Conservation (phyloP, 2,888 invertebrate species). For the Lasioglossum morio region DNA sequence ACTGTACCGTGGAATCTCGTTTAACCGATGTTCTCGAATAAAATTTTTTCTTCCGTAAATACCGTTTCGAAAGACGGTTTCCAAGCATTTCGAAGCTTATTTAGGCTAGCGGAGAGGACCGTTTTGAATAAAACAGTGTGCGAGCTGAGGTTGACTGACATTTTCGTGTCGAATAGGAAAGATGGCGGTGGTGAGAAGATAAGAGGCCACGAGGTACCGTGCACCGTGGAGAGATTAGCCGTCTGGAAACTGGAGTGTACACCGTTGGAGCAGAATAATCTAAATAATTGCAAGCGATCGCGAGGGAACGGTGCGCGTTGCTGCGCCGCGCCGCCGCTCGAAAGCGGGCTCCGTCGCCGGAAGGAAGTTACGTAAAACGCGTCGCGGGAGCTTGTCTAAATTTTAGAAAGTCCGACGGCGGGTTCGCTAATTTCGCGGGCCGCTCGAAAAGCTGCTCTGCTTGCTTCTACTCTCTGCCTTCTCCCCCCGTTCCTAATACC, state of each 20-base stretch:
- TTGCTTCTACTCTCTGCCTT: background rate
- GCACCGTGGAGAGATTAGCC: background rate
- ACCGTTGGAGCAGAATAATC: background rate
- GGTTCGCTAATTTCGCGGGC: conserved; percentile 11
- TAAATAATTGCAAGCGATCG: conserved; percentile 18
- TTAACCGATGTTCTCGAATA: too few relatives aligned
- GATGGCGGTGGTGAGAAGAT: background rate
- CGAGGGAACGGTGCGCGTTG: background rate
- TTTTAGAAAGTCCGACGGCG: conserved; percentile 45
- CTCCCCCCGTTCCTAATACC: background rate
- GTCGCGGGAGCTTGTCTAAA: conserved; percentile 20
- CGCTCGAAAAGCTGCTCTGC: conserved; percentile 8
- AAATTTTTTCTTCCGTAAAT: background rate
- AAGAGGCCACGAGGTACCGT: background rate
- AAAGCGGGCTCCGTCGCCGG: conserved; percentile 30
- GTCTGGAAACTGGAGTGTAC: conserved; percentile 6
- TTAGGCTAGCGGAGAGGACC: background rate
- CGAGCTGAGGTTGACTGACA: background rate
- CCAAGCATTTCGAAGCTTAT: background rate
- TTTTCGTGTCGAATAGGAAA: background rate
- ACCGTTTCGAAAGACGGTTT: background rate
- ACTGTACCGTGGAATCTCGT: too few relatives aligned
- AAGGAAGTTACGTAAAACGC: conserved; percentile 49
- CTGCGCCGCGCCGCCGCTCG: conserved; percentile 15
- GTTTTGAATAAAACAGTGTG: background rate